Percentiles rank a stretch among this genome's conserved stretches.
phyloP scores from a whole-genome alignment of 2,797 vertebrate genomes.

The Sebastes nivosus region DNA sequence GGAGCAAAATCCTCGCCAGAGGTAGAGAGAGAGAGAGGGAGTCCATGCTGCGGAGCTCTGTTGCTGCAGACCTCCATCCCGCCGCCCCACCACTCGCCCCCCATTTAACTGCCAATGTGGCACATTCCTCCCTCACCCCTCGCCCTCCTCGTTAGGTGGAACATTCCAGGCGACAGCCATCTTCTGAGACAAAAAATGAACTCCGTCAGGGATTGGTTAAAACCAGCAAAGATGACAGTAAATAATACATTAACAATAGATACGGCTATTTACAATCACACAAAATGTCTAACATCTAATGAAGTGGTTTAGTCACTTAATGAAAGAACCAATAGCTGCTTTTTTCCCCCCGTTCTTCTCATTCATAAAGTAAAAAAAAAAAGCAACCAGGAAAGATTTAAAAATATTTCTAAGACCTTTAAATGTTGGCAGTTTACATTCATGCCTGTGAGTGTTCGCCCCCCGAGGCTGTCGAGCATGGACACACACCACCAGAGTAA shows the following conservation, averaged over 20 bases:
- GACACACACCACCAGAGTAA: constrained; percentile 55
- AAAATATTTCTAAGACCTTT: constrained; percentile 44
- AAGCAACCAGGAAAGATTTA: constrained; percentile 45
- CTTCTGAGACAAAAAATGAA: constrained; percentile 73
- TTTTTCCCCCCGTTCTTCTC: constrained; percentile 18
- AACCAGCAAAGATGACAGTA: constrained; percentile 65
- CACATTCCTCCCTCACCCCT: constrained; percentile 71
- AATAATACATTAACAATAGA: constrained; percentile 66
- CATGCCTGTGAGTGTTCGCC: constrained; percentile 62
- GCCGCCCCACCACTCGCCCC: constrained; percentile 1
- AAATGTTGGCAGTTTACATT: constrained; percentile 76
- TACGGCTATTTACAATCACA: constrained; percentile 77
- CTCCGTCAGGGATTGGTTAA: constrained; percentile 56
- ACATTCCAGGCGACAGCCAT: constrained; percentile 76
- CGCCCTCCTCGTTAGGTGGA: constrained; percentile 70
- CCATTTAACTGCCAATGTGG: constrained; percentile 65
- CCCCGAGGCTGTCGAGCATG: constrained; percentile 40
- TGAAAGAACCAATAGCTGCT: constrained; percentile 52
- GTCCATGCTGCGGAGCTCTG: constrained; percentile 68
- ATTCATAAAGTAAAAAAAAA: constrained; percentile 32
- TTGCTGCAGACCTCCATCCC: constrained; percentile 44
- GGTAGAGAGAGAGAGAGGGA: constrained; percentile 75
- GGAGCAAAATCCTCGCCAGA: constrained; percentile 60
- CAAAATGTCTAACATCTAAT: constrained; percentile 55
- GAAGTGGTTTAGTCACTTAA: constrained; percentile 53